Evolutionary conservation across 1,140 invertebrate genomes (phyloP).

Genomic region (Protaetia brevitarsis): DNA sequence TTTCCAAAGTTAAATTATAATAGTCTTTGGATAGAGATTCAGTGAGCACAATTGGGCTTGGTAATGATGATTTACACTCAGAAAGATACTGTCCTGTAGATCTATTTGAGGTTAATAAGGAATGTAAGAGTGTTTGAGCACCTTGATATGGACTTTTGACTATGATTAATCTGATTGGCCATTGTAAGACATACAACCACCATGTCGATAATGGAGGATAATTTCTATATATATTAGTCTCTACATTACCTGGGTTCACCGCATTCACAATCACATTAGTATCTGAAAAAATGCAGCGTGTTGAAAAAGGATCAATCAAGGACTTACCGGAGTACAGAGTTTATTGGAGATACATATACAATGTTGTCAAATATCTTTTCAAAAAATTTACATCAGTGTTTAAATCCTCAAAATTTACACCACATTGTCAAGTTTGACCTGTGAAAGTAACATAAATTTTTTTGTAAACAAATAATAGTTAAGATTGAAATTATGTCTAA

Average conservation of each 20-base stretch:
- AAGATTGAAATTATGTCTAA: too few species aligned
- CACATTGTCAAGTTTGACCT: too few species aligned
- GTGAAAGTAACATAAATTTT: too few species aligned
- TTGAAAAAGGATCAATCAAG: background rate
- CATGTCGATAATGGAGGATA: constrained; percentile 43
- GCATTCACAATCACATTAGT: constrained; percentile 44
- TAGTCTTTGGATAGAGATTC: constrained; percentile 37
- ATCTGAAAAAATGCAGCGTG: constrained; percentile 36
- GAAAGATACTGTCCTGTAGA: constrained; percentile 44
- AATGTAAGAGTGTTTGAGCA: constrained; percentile 44
- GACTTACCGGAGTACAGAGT: too few species aligned
- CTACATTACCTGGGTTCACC: constrained; percentile 49
- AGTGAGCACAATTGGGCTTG: constrained; percentile 35
- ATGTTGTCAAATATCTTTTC: too few species aligned
- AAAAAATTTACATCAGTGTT: too few species aligned
- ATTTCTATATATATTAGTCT: constrained; percentile 45
- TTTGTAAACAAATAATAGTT: too few species aligned
- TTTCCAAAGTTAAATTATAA: constrained; percentile 40
- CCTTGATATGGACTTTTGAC: constrained; percentile 46
- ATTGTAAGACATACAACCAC: constrained; percentile 42
- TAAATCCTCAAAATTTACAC: too few species aligned
- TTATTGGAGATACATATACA: too few species aligned
- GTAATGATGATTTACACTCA: constrained; percentile 39
- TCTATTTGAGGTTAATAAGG: constrained; percentile 40
- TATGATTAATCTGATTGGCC: constrained; percentile 42